Conservation (phyloP, 2,888 invertebrate species). For the Carterocephalus palaemon region DNA sequence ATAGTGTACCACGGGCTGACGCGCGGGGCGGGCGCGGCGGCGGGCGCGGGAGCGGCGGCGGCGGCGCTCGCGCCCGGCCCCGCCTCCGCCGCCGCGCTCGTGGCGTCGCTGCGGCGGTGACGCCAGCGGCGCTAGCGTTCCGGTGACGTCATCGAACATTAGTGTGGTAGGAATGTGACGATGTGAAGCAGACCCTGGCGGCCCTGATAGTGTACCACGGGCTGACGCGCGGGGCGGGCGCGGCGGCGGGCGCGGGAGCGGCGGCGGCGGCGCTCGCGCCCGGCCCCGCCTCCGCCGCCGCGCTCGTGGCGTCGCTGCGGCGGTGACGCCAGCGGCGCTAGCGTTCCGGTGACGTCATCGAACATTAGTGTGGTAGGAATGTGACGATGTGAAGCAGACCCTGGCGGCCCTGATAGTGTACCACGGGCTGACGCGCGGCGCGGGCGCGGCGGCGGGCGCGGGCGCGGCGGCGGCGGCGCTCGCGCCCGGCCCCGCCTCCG, state of each 20-base stretch:
- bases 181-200: conserved; percentile 63
- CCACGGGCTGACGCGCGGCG: too few species aligned
- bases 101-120: neutral
- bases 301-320: neutral
- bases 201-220: conserved; percentile 80
- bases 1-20: conserved; percentile 80
- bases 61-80: neutral
- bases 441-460: conserved; percentile 42
- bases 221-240: conserved; percentile 64
- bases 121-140: too few species aligned
- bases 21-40: conserved; percentile 46
- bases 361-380: too few species aligned
- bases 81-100: neutral
- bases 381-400: too few species aligned
- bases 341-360: too few species aligned
- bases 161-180: too few species aligned
- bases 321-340: too few species aligned
- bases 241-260: conserved; percentile 44
- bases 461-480: too few species aligned
- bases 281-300: neutral
- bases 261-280: conserved; percentile 17
- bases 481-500: too few species aligned
- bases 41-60: conserved; percentile 42
- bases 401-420: too few species aligned
- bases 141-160: too few species aligned